Base-by-base conservation (phyloP, 2,888 invertebrate species). In the Lepidocyrtoides sp. region DNA sequence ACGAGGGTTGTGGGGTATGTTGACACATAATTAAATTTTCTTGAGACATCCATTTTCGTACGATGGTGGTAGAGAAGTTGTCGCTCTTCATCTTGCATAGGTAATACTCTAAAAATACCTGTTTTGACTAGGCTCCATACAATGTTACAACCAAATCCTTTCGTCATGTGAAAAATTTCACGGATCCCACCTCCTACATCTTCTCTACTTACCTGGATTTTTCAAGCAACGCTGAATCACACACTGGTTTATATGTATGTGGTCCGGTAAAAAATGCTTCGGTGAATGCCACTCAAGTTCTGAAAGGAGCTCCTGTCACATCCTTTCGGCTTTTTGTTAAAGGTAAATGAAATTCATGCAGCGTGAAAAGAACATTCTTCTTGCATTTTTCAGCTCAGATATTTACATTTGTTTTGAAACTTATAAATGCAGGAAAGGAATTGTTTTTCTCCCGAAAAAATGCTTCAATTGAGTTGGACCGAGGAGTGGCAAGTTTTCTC, bases 1-100 rank as follows among this genome's bases (percentile, higher is more conserved):
- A 93, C 63, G 92, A 91, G 89, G 93, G 93, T 7, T 72, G 23
- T 69, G 93, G 93, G 87, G 93, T 93, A 85, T 57, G 63, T 29
- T 63, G 51, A 48, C 12, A 48, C 32, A n/a, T n/a, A 36, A 3
- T 5, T 29, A 63, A 3, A 57, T 66, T 10, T 17, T 72, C 8
- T 3, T n/a, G n/a, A n/a, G n/a, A n/a, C n/a, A n/a, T n/a, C n/a
- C n/a, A n/a, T n/a, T n/a, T n/a, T n/a, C n/a, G n/a, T n/a, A n/a
- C n/a, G n/a, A n/a, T n/a, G n/a, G n/a, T n/a, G n/a, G n/a, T n/a
- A n/a, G n/a, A n/a, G n/a, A n/a, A n/a, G n/a, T n/a, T n/a, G n/a
- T n/a, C n/a, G n/a, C n/a, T n/a, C n/a, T n/a, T n/a, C n/a, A n/a
- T n/a, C n/a, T n/a, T n/a, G n/a, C n/a, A n/a, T n/a, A n/a, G n/a